Base-by-base conservation (phyloP, 2,113 vertebrate species). In the Callionymus lyra region DNA sequence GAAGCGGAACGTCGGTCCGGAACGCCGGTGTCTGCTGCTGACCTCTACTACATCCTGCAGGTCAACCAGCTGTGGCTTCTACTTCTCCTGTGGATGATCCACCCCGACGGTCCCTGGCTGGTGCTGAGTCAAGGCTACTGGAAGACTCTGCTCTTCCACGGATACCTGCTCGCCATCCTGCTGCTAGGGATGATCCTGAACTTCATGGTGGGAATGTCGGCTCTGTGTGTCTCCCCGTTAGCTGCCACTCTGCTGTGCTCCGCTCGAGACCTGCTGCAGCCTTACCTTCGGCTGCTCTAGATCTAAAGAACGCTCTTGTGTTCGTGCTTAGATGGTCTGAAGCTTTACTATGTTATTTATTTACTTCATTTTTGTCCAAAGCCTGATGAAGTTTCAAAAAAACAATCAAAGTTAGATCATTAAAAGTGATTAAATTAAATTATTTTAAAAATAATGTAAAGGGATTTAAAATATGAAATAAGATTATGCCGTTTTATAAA, bases 51-150 rank as follows among this genome's bases (percentile, higher is more conserved):
- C 63, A 46, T 54, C 31, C 73, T 80, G 31, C 57, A 73, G 47
- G 68, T 88, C 16, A 83, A 76, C 62, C 84, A 79, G 63, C 61
- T 63, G 53, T 68, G 74, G 50, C 43, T 87, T 38, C 68, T 87
- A 68, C 74, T 76, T 31, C 47, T 82, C n/a, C 54, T 87, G 59
- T 87, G 85, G 64, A 47, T 83, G 42, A 55, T 87, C 38, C 86
- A 86, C 58, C 81, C 82, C 0, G 72, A 85, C 34, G 53, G 38
- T 14, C 74, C 73, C 8, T 70, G 55, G 37, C 46, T 47, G 13
- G 82, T 77, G 10, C 39, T 85, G 47, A 45, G 16, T 8, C 38
- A 39, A 2, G 68, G 81, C 51, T 84, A 44, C 74, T 88, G 86
- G 85, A 60, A 63, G 36, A 82, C 46, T 34, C 69, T 88, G 41